Evolutionary conservation across 2,113 vertebrate genomes (phyloP).

Genomic region (Periophthalmodon schlosseri): DNA sequence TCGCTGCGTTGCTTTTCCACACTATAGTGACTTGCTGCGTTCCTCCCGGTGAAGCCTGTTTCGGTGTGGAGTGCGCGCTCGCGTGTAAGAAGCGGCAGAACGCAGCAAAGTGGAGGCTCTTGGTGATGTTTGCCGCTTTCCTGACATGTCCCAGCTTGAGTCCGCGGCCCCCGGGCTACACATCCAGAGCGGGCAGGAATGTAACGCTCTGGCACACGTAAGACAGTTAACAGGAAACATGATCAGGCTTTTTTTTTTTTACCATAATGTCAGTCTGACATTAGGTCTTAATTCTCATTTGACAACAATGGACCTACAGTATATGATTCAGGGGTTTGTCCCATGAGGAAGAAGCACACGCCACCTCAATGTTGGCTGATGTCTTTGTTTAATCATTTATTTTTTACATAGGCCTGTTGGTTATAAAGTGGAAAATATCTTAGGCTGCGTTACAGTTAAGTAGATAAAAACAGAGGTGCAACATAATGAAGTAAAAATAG

Average conservation of each 20-base stretch:
- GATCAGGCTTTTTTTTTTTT: background rate
- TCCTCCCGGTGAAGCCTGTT: background rate
- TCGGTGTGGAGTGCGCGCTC: background rate
- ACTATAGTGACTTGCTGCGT: no score
- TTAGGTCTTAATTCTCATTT: background rate
- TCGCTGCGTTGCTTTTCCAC: no score
- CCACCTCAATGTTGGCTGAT: background rate
- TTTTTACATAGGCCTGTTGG: no score
- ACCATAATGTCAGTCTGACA: background rate
- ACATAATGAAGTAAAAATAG: no score
- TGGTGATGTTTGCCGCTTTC: conserved; percentile 1
- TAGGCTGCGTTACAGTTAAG: no score
- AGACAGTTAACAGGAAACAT: background rate
- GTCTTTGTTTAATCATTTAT: no score
- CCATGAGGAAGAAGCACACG: background rate
- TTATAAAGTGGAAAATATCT: no score
- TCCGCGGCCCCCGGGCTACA: conserved; percentile 28
- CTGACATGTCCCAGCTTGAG: conserved; percentile 59
- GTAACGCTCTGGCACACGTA: conserved; percentile 10
- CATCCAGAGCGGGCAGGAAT: conserved; percentile 55
- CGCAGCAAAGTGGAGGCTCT: conserved; percentile 11
- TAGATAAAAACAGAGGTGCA: no score
- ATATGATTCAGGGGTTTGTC: background rate
- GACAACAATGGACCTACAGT: no score
- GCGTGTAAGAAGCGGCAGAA: background rate